Evolutionary conservation across 2,888 invertebrate genomes (phyloP).

Genomic region (Agrochola macilenta): DNA sequence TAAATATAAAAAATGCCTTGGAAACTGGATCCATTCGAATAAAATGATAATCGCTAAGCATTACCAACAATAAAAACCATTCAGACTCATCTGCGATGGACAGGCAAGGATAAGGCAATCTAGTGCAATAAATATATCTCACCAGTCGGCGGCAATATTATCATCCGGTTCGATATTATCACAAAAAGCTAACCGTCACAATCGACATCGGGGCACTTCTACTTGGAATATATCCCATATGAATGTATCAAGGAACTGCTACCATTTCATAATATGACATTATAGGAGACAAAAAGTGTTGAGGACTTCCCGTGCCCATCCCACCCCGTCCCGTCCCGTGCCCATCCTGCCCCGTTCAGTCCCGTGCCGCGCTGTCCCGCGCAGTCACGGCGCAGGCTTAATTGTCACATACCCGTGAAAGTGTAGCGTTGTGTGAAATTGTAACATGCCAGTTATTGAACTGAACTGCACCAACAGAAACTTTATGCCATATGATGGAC

Average conservation of each 20-base stretch:
- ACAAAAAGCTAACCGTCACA: slow-evolving; percentile 39
- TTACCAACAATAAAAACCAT: slow-evolving; percentile 3
- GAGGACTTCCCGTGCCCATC: slow-evolving; percentile 45
- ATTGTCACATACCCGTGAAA: slow-evolving; percentile 32
- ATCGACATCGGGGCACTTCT: slow-evolving; percentile 37
- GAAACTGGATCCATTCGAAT: slow-evolving; percentile 1
- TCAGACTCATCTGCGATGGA: neutral
- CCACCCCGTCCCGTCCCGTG: neutral
- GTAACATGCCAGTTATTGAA: slow-evolving; percentile 19
- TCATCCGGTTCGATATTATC: slow-evolving; percentile 43
- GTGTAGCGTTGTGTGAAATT: slow-evolving; percentile 19
- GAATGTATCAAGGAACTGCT: slow-evolving; percentile 57
- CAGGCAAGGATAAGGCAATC: slow-evolving; percentile 6
- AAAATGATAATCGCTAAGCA: neutral
- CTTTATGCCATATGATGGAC: neutral
- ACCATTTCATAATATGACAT: slow-evolving; percentile 60
- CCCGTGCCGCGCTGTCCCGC: neutral
- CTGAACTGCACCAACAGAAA: neutral
- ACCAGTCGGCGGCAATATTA: neutral
- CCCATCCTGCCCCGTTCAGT: neutral
- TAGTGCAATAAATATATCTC: slow-evolving; percentile 28
- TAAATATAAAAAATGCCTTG: neutral
- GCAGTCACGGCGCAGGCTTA: slow-evolving; percentile 22
- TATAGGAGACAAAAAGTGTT: slow-evolving; percentile 40
- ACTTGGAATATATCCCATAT: slow-evolving; percentile 43